A percentile compares a stretch with the other conserved stretches of the same genome.
These are phyloP conservation scores for Andrena dorsata DNA, from an alignment of 2,888 invertebrate genomes.

Conservation along the genomic window DNA sequence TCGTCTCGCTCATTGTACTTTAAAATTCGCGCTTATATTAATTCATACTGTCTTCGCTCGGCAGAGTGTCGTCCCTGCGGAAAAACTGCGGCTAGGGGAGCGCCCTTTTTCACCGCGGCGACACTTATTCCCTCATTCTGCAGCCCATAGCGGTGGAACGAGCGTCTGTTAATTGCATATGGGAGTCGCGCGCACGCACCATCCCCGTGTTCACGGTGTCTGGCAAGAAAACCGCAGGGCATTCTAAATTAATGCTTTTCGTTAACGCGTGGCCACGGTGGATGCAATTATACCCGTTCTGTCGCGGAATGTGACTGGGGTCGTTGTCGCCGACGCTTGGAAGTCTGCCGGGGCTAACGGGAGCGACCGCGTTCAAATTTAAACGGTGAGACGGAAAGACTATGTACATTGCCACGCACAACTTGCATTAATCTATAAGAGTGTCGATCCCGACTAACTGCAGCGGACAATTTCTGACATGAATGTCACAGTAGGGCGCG, in stretches of 20 bases:
- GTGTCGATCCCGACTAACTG: slow-evolving; percentile 78
- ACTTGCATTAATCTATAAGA: slow-evolving; percentile 60
- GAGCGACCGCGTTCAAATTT: not conserved
- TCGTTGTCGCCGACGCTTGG: slow-evolving; percentile 6
- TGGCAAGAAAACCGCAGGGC: slow-evolving; percentile 70
- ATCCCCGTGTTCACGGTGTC: slow-evolving; percentile 20
- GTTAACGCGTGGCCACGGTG: slow-evolving; percentile 69
- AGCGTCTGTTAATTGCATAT: slow-evolving; percentile 72
- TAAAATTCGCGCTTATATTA: slow-evolving; percentile 54
- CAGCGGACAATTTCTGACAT: slow-evolving; percentile 80
- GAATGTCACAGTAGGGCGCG: slow-evolving; percentile 76
- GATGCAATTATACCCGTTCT: slow-evolving; percentile 70
- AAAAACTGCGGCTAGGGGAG: slow-evolving; percentile 24
- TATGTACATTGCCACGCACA: not conserved
- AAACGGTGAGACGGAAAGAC: too few species aligned
- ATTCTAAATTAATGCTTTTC: slow-evolving; percentile 78
- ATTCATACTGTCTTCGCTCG: slow-evolving; percentile 51
- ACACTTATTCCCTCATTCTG: slow-evolving; percentile 64
- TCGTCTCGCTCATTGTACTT: slow-evolving; percentile 40
- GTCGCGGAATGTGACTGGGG: slow-evolving; percentile 63
- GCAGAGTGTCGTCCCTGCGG: not conserved
- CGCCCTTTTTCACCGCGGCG: slow-evolving; percentile 56
- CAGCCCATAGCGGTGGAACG: slow-evolving; percentile 56
- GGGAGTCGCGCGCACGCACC: slow-evolving; percentile 60
- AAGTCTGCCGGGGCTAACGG: not conserved